Base-by-base conservation (phyloP, 2,797 vertebrate species). In the Sebastes miniatus region DNA sequence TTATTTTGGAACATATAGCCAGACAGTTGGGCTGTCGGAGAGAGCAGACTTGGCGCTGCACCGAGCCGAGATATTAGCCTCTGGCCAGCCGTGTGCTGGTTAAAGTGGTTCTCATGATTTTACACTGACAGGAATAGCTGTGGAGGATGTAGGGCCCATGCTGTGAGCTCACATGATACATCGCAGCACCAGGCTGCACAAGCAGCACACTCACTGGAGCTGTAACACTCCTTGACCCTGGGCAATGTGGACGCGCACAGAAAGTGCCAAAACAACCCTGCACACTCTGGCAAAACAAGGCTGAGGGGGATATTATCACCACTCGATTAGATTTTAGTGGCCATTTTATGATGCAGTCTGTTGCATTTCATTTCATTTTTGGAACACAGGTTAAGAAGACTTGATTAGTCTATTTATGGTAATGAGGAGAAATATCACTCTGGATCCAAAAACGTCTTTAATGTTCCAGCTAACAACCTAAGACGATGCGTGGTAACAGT, bases 91-190 rank as follows among this genome's bases (percentile, higher is more conserved):
- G 81, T 84, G 88, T 86, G 86, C 85, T 83, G 75, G 74, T 52
- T 83, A 77, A 90, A 92, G 90, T 84, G 76, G 58, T 92, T 91
- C 88, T 92, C 89, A 84, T 90, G 83, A 89, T 92, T 89, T 81
- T 87, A 77, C 73, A 56, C 73, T 31, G 88, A 85, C 83, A 87
- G 81, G 92, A 94, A 93, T 84, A 90, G 89, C 79, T 73, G 69
- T 74, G 84, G 81, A 90, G 43, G 79, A 88, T 52, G 82, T 70
- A 39, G 68, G 62, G 67, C 83, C 87, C 80, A 69, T 72, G 81
- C 80, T 86, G 83, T 43, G 87, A 80, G 85, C 87, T 92, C 91
- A 91, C 88, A 89, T 89, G 87, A 94, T 86, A 56, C 80, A 69
- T 50, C 11, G 69, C 77, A 81, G 87, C 82, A 64, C 80, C 71